Percentiles rank a stretch among this genome's conserved stretches.
Evolutionary conservation across 2,113 vertebrate genomes (phyloP).

Genomic region (Notiomystis cincta): DNA sequence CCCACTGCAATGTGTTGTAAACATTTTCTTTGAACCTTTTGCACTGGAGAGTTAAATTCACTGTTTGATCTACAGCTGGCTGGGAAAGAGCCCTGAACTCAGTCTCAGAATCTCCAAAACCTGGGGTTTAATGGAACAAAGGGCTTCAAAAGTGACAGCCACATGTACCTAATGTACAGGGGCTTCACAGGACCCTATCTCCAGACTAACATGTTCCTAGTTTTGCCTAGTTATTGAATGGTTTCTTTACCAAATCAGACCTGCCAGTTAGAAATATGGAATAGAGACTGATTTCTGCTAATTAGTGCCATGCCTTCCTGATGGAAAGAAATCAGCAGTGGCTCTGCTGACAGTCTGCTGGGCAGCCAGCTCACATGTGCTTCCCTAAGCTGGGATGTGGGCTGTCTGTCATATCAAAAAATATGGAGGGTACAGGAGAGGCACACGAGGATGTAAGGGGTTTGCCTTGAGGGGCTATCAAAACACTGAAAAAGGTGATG

Average conservation of each 20-base stretch:
- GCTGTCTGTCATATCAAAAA: background rate
- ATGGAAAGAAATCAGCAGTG: background rate
- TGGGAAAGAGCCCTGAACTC: background rate
- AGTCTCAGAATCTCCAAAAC: background rate
- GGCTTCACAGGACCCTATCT: background rate
- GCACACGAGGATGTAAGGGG: background rate
- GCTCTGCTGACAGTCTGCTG: background rate
- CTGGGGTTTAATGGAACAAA: background rate
- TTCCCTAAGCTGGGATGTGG: background rate
- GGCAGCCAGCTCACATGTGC: background rate
- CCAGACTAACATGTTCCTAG: rapidly evolving
- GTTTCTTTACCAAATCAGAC: background rate
- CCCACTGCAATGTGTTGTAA: background rate
- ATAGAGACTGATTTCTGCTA: background rate
- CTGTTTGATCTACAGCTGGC: background rate
- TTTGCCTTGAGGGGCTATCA: background rate
- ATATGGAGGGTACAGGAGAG: too few species aligned
- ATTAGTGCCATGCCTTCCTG: background rate
- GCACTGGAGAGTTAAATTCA: rapidly evolving
- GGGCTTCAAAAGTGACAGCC: background rate
- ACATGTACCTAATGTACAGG: rapidly evolving
- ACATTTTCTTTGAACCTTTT: background rate
- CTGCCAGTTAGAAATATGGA: background rate
- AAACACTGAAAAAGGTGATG: background rate
- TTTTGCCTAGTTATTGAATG: background rate